phyloP scores from a whole-genome alignment of 1,140 invertebrate genomes.

The Scaptomyza graminum region DNA sequence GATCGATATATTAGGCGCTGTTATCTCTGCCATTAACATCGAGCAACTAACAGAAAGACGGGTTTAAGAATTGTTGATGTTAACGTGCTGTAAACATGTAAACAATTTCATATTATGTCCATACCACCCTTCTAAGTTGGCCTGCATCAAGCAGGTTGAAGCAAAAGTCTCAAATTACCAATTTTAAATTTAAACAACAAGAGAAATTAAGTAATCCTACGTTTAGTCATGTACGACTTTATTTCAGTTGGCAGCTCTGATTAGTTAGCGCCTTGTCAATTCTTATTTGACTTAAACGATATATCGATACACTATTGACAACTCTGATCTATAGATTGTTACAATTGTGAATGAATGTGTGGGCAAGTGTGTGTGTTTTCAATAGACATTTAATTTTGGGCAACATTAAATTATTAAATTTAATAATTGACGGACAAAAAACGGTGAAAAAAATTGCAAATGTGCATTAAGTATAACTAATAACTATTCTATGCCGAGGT shows the following conservation, averaged over 20 bases:
- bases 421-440: conserved; percentile 10
- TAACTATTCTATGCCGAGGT: conserved; percentile 17
- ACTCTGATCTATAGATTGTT: not conserved
- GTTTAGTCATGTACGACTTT: too few species aligned
- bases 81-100: too few species aligned
- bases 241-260: too few species aligned
- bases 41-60: too few species aligned
- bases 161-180: too few species aligned
- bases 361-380: conserved; percentile 36
- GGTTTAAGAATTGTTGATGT: too few species aligned
- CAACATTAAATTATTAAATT: conserved; percentile 42
- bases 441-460: conserved; percentile 40
- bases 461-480: conserved; percentile 35
- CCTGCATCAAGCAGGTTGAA: too few species aligned
- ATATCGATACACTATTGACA: not conserved
- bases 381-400: conserved; percentile 47
- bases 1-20: not conserved
- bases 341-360: conserved; percentile 19
- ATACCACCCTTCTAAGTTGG: too few species aligned
- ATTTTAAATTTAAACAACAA: too few species aligned
- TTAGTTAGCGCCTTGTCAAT: too few species aligned
- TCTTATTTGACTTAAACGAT: not conserved
- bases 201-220: too few species aligned
- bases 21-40: not conserved
- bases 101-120: too few species aligned